These are phyloP conservation scores for Catostylus mosaicus DNA, from an alignment of 30 jellyfish, hydroid and myxozoan genomes.

Conservation along the genomic window DNA sequence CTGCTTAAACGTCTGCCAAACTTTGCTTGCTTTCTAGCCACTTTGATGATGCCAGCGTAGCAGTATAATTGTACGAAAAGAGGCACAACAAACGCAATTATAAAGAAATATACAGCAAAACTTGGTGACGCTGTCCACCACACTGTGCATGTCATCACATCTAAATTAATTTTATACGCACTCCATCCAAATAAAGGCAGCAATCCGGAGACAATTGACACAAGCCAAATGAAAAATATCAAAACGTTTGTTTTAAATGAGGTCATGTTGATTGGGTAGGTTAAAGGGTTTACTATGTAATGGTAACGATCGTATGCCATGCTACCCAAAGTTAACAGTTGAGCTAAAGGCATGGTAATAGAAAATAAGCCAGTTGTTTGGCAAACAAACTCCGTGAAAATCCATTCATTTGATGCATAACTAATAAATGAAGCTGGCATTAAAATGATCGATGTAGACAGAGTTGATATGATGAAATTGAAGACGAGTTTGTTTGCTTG, in stretches of 20 bases:
- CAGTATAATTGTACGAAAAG: constrained; percentile 49
- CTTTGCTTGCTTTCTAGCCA: constrained; percentile 70
- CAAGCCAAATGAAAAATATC: constrained; percentile 61
- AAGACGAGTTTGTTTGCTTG: constrained; percentile 73
- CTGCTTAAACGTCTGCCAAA: constrained; percentile 84
- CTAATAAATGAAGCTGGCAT: constrained; percentile 58
- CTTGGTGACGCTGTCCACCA: constrained; percentile 44
- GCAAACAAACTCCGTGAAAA: constrained; percentile 49
- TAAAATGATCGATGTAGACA: constrained; percentile 5
- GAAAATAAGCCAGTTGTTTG: constrained; percentile 55
- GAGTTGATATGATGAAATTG: constrained; percentile 48
- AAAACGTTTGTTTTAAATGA: constrained; percentile 49
- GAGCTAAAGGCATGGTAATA: constrained; percentile 36
- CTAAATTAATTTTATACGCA: constrained; percentile 11
- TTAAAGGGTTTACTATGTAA: constrained; percentile 68
- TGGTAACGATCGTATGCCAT: constrained; percentile 73
- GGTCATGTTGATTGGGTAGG: constrained; percentile 71
- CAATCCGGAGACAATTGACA: constrained; percentile 56
- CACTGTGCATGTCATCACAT: constrained; percentile 53
- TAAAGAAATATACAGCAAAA: constrained; percentile 35
- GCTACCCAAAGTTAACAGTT: constrained; percentile 56
- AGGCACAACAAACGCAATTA: constrained; percentile 45
- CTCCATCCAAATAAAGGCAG: constrained; percentile 87
- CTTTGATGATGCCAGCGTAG: constrained; percentile 52
- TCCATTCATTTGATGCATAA: constrained; percentile 35